Conservation (phyloP, 1,140 invertebrate species). For the Aphelinus atriplicis region DNA sequence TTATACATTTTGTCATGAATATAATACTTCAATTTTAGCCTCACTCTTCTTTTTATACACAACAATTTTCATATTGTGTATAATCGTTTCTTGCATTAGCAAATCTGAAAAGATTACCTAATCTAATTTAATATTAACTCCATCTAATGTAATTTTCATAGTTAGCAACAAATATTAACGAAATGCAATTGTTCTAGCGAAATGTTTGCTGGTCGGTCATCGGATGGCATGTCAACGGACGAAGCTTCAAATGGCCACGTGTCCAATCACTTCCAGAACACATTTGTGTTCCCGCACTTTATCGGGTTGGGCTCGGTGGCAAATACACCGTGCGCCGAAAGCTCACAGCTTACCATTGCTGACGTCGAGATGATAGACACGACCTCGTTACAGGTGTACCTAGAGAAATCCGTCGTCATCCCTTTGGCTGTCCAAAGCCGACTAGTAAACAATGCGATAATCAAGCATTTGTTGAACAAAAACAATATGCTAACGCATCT, state of each 20-base stretch:
- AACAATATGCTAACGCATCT: slow-evolving; percentile 75
- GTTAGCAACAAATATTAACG: not conserved
- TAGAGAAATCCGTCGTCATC: slow-evolving; percentile 74
- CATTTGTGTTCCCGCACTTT: slow-evolving; percentile 43
- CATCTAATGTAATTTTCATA: not conserved
- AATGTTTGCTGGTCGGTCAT: slow-evolving; percentile 35
- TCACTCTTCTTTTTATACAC: no score
- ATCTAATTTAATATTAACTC: no score
- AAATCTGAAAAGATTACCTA: no score
- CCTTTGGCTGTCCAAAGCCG: slow-evolving; percentile 75
- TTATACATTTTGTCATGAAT: no score
- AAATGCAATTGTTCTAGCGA: slow-evolving; percentile 39
- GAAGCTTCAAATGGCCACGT: slow-evolving; percentile 1
- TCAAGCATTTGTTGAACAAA: slow-evolving; percentile 76
- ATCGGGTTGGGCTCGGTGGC: slow-evolving; percentile 33
- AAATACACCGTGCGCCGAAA: slow-evolving; percentile 41
- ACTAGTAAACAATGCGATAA: slow-evolving; percentile 75
- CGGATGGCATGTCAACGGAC: slow-evolving; percentile 34
- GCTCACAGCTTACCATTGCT: slow-evolving; percentile 48
- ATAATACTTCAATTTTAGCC: no score
- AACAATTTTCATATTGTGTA: no score
- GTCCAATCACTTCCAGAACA: slow-evolving; percentile 32
- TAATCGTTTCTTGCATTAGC: no score
- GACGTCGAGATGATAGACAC: slow-evolving; percentile 61
- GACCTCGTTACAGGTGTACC: slow-evolving; percentile 70